Evolutionary conservation across 2,888 invertebrate species (phyloP).

Genomic region (Leptodirus hochenwartii): DNA sequence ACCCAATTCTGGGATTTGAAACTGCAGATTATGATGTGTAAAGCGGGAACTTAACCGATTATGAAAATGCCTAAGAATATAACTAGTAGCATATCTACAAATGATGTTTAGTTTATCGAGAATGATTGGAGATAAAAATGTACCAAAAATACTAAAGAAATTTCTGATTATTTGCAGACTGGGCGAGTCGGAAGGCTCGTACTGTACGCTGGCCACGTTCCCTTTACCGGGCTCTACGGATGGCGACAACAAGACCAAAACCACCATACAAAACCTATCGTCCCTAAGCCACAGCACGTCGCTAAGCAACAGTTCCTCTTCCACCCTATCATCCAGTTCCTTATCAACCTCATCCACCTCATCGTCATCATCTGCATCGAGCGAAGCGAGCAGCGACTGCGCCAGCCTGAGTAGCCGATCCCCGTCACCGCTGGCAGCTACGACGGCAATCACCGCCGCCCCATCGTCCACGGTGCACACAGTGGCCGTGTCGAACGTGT

Average conservation of each 20-base stretch:
- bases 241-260: too few relatives aligned
- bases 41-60: too few relatives aligned
- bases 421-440: conserved; percentile 19
- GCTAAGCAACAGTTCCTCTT: conserved; percentile 18
- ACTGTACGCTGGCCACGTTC: conserved; percentile 40
- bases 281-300: conserved; percentile 38
- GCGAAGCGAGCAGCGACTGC: too few relatives aligned
- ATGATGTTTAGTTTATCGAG: too few relatives aligned
- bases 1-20: too few relatives aligned
- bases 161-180: conserved; percentile 33
- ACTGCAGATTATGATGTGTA: too few relatives aligned
- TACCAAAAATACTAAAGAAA: too few relatives aligned
- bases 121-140: too few relatives aligned
- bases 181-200: conserved; percentile 41
- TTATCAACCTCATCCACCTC: conserved; percentile 12
- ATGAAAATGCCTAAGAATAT: too few relatives aligned
- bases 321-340: conserved; percentile 13
- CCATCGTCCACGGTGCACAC: conserved; percentile 15
- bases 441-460: conserved; percentile 12
- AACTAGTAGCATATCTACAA: too few relatives aligned
- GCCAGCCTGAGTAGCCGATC: conserved; percentile 20
- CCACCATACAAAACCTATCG: conserved; percentile 15
- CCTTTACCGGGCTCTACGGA: conserved; percentile 16
- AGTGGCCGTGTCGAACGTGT: conserved; percentile 16
- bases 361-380: conserved; percentile 14